These are phyloP conservation scores for Daktulosphaira vitifoliae DNA, from an alignment of 1,140 invertebrate species.

Conservation along the genomic window DNA sequence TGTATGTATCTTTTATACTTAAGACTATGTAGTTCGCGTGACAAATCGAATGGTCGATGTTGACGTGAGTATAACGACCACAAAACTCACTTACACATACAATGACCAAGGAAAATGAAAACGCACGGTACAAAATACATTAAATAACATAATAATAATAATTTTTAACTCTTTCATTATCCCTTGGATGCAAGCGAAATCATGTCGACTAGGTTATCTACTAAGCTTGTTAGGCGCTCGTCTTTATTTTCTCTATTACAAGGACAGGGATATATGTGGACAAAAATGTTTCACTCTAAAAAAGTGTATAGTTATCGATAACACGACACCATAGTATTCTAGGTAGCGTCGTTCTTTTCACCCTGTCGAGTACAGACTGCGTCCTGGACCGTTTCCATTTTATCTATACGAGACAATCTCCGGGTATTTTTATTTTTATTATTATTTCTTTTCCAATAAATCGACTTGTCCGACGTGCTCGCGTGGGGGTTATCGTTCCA, in stretches of 20 bases:
- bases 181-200: too few species aligned
- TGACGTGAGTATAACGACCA: not conserved
- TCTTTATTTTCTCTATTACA: too few species aligned
- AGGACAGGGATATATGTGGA: too few species aligned
- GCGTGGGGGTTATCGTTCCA: conserved; percentile 3
- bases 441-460: conserved; percentile 27
- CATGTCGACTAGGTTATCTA: too few species aligned
- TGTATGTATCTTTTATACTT: not conserved
- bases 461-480: conserved; percentile 20
- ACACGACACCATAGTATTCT: too few species aligned
- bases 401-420: conserved; percentile 24
- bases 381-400: not conserved
- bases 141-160: too few species aligned
- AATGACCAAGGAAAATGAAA: not conserved
- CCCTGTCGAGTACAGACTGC: too few species aligned
- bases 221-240: too few species aligned
- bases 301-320: too few species aligned
- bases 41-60: conserved; percentile 3
- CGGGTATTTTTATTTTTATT: conserved; percentile 8
- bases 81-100: not conserved
- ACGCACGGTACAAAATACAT: not conserved
- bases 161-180: too few species aligned
- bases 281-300: too few species aligned
- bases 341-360: too few species aligned
- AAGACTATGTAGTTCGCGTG: conserved; percentile 14